Evolutionary conservation across 2,797 vertebrate genomes (phyloP).

Genomic region (Sparidentex hasta): DNA sequence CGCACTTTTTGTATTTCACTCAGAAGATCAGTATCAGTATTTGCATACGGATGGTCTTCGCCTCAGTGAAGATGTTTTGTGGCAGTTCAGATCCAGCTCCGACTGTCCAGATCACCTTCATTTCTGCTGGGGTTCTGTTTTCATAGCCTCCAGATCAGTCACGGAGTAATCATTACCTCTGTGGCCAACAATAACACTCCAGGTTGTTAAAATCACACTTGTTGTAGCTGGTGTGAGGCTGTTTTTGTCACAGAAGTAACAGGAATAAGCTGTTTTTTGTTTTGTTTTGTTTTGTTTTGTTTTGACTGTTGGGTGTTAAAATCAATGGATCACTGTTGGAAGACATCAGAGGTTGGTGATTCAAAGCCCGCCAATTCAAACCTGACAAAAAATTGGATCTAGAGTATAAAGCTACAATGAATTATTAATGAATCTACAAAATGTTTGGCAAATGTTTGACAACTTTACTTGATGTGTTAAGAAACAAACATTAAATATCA

Average conservation of each 20-base stretch:
- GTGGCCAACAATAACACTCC: background rate
- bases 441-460: too few relatives aligned
- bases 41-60: too few relatives aligned
- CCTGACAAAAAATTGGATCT: background rate
- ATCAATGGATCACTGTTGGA: background rate
- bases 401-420: background rate
- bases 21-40: background rate
- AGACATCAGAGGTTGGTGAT: background rate
- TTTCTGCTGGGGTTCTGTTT: conserved; percentile 8
- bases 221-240: conserved; percentile 1
- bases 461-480: too few relatives aligned
- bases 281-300: too few relatives aligned
- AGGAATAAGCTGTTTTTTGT: background rate
- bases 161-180: background rate
- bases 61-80: background rate
- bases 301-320: conserved; percentile 26
- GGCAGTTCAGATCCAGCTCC: background rate
- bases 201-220: background rate
- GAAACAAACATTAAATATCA: background rate
- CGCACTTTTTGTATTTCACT: background rate
- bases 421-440: too few relatives aligned
- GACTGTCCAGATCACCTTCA: background rate
- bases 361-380: background rate
- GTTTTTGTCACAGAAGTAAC: conserved; percentile 25
- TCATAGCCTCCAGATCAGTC: conserved; percentile 4